These are phyloP conservation scores for Aricia agestis DNA, from an alignment of 1,140 invertebrate species.

Conservation along the genomic window DNA sequence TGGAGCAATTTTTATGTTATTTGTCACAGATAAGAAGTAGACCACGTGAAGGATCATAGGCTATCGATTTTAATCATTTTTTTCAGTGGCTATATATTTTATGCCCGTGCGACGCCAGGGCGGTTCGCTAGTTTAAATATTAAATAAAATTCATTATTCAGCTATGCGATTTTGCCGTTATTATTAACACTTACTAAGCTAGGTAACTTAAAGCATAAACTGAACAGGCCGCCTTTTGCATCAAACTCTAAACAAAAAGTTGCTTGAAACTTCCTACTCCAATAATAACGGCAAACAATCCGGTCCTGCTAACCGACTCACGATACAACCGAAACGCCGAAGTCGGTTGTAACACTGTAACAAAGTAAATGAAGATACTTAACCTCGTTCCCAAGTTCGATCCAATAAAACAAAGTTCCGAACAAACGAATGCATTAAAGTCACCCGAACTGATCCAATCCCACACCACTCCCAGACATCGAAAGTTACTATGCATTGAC, in stretches of 20 bases:
- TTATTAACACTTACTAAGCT: no score
- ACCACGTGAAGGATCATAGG: no score
- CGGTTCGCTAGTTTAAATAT: no score
- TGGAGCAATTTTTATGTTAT: no score
- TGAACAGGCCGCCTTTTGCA: neutral
- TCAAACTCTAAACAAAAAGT: neutral
- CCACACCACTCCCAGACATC: constrained; percentile 72
- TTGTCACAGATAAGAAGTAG: no score
- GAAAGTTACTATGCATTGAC: constrained; percentile 76
- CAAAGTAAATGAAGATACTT: constrained; percentile 59
- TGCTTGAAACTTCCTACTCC: neutral
- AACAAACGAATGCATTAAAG: constrained; percentile 75
- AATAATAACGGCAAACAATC: neutral
- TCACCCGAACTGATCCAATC: constrained; percentile 71
- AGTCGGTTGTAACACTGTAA: constrained; percentile 10
- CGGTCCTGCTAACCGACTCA: neutral
- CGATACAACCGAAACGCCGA: neutral
- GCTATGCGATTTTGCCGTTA: no score
- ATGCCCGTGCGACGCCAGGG: no score
- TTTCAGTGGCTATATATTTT: no score
- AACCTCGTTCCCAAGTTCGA: constrained; percentile 61
- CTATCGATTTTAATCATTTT: no score
- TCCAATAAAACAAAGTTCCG: constrained; percentile 70
- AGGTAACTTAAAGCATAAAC: neutral
- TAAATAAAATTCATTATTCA: no score